Evolutionary conservation across 2,113 vertebrate genomes (phyloP).

Genomic region (Psittacula cyanocephala): DNA sequence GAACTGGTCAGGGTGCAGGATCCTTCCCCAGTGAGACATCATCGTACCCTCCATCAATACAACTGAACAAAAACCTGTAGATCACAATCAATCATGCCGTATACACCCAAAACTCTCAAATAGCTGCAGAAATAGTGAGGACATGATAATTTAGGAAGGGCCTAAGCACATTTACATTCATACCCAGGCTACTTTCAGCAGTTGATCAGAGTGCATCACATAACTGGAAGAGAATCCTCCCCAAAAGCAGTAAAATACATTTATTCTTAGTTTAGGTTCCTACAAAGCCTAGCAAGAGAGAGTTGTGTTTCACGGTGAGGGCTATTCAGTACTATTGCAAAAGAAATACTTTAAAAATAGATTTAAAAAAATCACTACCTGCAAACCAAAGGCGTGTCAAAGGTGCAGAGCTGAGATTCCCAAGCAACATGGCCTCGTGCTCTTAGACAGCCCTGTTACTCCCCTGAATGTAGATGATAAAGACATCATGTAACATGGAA

Average conservation of each 20-base stretch:
- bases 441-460: neutral
- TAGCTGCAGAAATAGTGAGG: neutral
- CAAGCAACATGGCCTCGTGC: neutral
- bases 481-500: neutral
- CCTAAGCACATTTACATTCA: neutral
- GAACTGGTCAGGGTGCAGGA: rapidly evolving
- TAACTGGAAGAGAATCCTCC: neutral
- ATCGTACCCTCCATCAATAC: rapidly evolving
- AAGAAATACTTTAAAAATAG: neutral
- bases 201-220: neutral
- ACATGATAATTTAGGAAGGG: neutral
- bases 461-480: neutral
- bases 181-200: neutral
- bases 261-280: neutral
- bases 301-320: neutral
- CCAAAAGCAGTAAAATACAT: neutral
- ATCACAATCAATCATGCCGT: neutral
- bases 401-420: neutral
- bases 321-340: neutral
- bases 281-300: neutral
- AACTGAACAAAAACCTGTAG: neutral
- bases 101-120: neutral
- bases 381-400: neutral
- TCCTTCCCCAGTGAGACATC: neutral
- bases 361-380: neutral